These are phyloP conservation scores for Rosalia funebris DNA, from an alignment of 2,888 invertebrate genomes.

Conservation along the genomic window DNA sequence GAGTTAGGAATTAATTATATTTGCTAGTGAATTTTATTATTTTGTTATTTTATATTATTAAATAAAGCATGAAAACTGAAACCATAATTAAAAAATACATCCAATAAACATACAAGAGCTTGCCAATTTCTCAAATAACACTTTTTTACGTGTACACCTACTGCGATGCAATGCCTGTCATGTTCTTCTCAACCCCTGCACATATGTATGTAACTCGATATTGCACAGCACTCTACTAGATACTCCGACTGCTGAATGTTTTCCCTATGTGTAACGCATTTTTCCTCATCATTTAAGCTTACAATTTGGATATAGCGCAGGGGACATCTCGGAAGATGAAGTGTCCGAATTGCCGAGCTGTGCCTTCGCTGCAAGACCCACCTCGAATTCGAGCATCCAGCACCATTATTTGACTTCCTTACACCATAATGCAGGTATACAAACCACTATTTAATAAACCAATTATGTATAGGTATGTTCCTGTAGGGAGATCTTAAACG, in stretches of 20 bases:
- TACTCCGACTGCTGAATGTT: conserved; percentile 34
- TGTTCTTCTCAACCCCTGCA: conserved; percentile 3
- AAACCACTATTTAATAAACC: too few relatives aligned
- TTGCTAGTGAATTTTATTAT: too few relatives aligned
- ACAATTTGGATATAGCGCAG: conserved; percentile 62
- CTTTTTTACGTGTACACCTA: not conserved
- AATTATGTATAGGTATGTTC: too few relatives aligned
- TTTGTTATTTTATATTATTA: too few relatives aligned
- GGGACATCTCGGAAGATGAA: conserved; percentile 70
- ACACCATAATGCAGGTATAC: conserved; percentile 60
- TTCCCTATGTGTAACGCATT: conserved; percentile 43
- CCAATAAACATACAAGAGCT: too few relatives aligned
- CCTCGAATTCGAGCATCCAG: conserved; percentile 54
- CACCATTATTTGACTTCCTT: conserved; percentile 60
- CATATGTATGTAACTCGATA: not conserved
- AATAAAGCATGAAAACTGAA: too few relatives aligned
- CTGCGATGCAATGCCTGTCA: conserved; percentile 10
- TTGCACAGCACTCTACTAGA: not conserved
- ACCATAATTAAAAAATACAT: too few relatives aligned
- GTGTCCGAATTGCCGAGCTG: conserved; percentile 83
- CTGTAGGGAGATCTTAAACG: too few relatives aligned
- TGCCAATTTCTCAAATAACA: too few relatives aligned
- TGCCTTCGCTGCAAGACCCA: conserved; percentile 75
- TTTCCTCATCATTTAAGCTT: conserved; percentile 53
- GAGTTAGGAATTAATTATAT: too few relatives aligned